Evolutionary conservation across 2,888 invertebrate species (phyloP), one percentile per base, ranked within the genome.

Genomic region (Pristionchus entomophagus): DNA sequence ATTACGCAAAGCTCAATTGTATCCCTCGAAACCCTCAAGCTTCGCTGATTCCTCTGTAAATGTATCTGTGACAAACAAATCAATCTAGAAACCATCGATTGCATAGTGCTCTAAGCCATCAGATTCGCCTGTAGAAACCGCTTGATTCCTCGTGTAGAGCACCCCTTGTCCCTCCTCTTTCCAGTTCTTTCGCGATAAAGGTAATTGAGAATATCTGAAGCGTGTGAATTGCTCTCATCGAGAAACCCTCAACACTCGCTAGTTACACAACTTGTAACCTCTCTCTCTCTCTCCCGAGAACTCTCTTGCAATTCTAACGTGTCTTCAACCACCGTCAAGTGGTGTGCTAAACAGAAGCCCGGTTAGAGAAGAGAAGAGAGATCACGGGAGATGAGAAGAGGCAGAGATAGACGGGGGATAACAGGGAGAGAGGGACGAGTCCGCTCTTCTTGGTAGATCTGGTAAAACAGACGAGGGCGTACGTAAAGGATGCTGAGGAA

Each of bases 391-490:
- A 14, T n/a, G 65, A 49, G 26, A 38, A 51, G 69, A 59, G 69
- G 2, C 32, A 62, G 45, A 69, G 69, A n/a, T n/a, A n/a, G 19
- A 19, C 22, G 26, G 41, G 62, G 69, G 69, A 84, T 49, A 65
- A 49, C 51, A 84, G 19, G 38, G 51, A n/a, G 84, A 35, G 32
- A n/a, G 84, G 69, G 62, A 82, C 29, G 53, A 73, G 41, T 65
- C 45, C 77, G 45, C 35, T 80, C 73, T 73, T 73, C 73, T 73
- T 73, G 73, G 84, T 45, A 56, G 56, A 62, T 77, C 77, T 77
- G 49, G 77, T 80, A 80, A 80, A 80, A 80, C 78, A 80, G 78
- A 80, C 78, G 32, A 51, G 51, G 78, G 29, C 51, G 78, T 51
- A 51, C 51, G 51, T 80, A 73, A 73, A 73, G 73, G 69, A 69